Base-by-base conservation (phyloP, 2,888 invertebrate genomes). In the Rhodophaea formosa region DNA sequence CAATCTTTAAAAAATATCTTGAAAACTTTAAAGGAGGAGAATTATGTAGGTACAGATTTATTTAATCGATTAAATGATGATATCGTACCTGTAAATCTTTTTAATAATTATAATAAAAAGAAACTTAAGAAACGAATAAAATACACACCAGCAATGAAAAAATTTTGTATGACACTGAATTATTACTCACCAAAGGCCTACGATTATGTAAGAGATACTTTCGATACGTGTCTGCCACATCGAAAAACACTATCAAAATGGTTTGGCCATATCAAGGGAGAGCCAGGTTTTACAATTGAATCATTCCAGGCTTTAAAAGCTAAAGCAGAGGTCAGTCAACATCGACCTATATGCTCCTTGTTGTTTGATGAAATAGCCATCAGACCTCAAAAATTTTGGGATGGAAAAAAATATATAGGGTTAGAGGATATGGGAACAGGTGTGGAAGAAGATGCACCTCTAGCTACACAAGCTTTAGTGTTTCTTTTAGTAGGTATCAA, bases 321-420 rank as follows among this genome's bases (percentile, higher is more conserved):
- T n/a, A 53, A 53, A 43, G 42, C 16, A 42, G 12, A 43, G 5
- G 43, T 10, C 10, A 39, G 8, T 7, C 17, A 46, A 12, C 15
- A 46, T 46, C 46, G 46, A 12, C 46, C 8, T 17, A 17, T 46
- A 12, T 16, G 46, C 17, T 7, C 8, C 12, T 16, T 53, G 12
- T 10, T 53, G 3, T 53, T 53, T 23, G 53, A 54, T 44, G 45
- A 45, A 42, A 15, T 54, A 8, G 54, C 30, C 30, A 54, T 54
- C 1, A 43, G 44, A 44, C n/a, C 54, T 29, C 44, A 55, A 15
- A 55, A 43, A 5, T 10, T 63, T 16, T 63, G 62, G 66, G 60
- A 60, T 47, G 59, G 63, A 1, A 64, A 61, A 43, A 62, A 62
- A 60, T 58, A 61, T 46, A 53, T 57, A 49, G 65, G 64, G 6